Evolutionary conservation across 2,113 vertebrate species (phyloP), one percentile per base, ranked within the genome.

Genomic region (Rafetus swinhoei): DNA sequence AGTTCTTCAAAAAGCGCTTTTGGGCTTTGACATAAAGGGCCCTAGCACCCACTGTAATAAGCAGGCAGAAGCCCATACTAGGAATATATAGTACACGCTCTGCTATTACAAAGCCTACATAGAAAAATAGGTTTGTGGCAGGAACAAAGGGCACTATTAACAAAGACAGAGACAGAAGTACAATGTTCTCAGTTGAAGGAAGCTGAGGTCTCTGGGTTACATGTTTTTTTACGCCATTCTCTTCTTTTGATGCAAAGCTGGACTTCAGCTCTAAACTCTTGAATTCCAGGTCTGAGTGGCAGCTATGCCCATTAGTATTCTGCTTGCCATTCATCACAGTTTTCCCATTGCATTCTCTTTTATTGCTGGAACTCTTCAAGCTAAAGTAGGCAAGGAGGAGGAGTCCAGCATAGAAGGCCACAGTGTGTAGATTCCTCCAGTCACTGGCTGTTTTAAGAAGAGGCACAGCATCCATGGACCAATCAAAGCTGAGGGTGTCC

Each of bases 391-490:
- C 97, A 7, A 99, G 98, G 82, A 98, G 93, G 84, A 99, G 92
- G 84, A 99, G 97, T 90, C 98, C 98, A 39, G 97, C 83, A 96
- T 99, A 99, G 97, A 99, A 99, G 97, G 98, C 97, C 77, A 98
- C 95, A 19, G 99, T 99, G 93, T 99, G 98, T 85, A 99, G 85
- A 96, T 99, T 99, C 97, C 99, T 99, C 98, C 98, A 99, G 85
- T 99, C 99, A 0, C 97, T 97, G 52, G 99, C 11, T 87, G 97
- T 98, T 97, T 98, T 98, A 93, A 99, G 97, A 95, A 99, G 98
- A 97, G 99, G 99, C 97, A 99, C 97, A 1, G 99, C 99, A 80
- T 99, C 99, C 99, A 99, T 99, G 18, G 99, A 99, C 99, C 99
- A 99, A 95, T 99, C 99, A 95, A 99, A 99, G 97, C 99, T 99